A percentile compares a stretch with the other conserved stretches of the same genome.
phyloP scores from a whole-genome alignment of 2,113 vertebrate species.

The Falco punctatus region DNA sequence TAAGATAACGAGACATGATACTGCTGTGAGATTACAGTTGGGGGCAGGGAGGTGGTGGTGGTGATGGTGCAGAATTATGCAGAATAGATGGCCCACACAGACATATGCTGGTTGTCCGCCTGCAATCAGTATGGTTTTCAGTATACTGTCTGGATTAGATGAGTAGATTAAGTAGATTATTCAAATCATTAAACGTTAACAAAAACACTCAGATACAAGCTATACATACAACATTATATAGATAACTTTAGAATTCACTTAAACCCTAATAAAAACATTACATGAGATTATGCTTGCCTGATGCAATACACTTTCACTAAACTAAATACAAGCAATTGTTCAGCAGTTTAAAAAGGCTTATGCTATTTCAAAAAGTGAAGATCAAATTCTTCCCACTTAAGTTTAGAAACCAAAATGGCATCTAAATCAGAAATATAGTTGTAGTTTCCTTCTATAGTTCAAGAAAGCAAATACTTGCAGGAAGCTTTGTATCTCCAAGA shows the following conservation, averaged over 20 bases:
- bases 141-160: neutral
- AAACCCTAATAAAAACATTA: neutral
- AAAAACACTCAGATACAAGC: neutral
- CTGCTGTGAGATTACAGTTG: neutral
- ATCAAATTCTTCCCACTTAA: neutral
- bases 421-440: neutral
- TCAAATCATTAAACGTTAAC: neutral
- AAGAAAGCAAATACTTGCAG: neutral
- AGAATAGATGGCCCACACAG: neutral
- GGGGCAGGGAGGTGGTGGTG: neutral
- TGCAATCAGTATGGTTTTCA: neutral
- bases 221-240: neutral
- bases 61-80: neutral
- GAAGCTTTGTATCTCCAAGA: neutral
- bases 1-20: slow-evolving; percentile 13
- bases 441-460: neutral
- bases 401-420: neutral
- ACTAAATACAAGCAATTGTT: neutral
- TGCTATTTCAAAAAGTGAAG: neutral
- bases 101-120: neutral
- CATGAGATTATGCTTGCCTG: neutral
- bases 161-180: neutral
- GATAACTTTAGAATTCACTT: neutral
- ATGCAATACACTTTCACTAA: neutral
- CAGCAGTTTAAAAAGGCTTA: neutral